phyloP scores from a whole-genome alignment of 2,797 vertebrate species.

The Coendou prehensilis region DNA sequence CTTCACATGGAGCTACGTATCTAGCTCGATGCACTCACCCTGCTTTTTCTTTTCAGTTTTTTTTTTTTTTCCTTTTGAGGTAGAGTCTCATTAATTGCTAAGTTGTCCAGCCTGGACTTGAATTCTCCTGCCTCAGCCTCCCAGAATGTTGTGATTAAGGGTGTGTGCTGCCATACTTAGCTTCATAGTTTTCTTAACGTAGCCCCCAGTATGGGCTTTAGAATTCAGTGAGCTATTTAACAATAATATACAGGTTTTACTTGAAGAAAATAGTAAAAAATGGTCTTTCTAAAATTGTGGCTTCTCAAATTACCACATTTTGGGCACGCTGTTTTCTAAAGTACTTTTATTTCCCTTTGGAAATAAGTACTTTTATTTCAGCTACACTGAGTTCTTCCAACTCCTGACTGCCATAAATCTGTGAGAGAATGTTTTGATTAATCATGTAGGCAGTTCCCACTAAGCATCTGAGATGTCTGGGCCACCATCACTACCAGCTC shows the following conservation, averaged over 20 bases:
- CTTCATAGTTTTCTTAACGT: not conserved
- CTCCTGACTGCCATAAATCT: slow-evolving; percentile 31
- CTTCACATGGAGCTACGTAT: not conserved
- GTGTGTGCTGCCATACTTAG: not conserved
- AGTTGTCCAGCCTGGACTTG: not conserved
- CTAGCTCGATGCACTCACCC: not conserved
- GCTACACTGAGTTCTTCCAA: not conserved
- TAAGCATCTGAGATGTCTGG: not conserved
- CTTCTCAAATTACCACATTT: slow-evolving; percentile 47
- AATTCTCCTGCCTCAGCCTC: not conserved
- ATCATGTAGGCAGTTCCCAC: not conserved
- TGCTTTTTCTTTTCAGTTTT: not conserved
- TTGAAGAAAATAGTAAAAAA: slow-evolving; percentile 62
- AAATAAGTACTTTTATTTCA: not conserved
- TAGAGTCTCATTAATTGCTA: not conserved
- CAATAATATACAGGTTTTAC: not conserved
- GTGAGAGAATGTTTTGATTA: slow-evolving; percentile 22
- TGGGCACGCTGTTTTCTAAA: slow-evolving; percentile 43
- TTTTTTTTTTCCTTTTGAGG: not conserved
- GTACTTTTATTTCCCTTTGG: slow-evolving; percentile 33
- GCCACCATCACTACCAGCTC: not conserved
- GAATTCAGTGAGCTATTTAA: slow-evolving; percentile 43
- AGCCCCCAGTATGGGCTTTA: not conserved
- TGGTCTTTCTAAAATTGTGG: slow-evolving; percentile 16
- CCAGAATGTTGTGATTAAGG: not conserved